Conservation (phyloP, 92 coral and sea anemone species). For the Siderastrea siderea region DNA sequence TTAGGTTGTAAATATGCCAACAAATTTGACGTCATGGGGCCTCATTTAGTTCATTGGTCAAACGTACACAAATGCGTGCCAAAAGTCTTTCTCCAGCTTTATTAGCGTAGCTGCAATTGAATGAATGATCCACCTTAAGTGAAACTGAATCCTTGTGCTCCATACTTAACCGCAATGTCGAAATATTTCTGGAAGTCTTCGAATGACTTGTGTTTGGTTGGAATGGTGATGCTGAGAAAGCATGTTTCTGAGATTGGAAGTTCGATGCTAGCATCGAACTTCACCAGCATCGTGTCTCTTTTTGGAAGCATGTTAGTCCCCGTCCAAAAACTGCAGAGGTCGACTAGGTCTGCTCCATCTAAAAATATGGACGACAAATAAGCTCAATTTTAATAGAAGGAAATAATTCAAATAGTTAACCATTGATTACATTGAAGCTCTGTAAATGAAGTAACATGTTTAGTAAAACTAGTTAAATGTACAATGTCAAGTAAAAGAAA, state of each 20-base stretch:
- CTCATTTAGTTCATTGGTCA: too few relatives aligned
- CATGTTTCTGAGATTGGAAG: slow-evolving; percentile 45
- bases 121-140: slow-evolving; percentile 29
- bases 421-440: background rate
- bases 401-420: background rate
- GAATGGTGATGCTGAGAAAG: slow-evolving; percentile 26
- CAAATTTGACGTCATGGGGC: too few relatives aligned
- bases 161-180: slow-evolving; percentile 59
- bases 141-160: slow-evolving; percentile 52
- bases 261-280: slow-evolving; percentile 39
- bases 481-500: too few relatives aligned
- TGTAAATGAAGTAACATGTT: background rate
- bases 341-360: slow-evolving; percentile 45
- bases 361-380: background rate
- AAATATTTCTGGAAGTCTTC: slow-evolving; percentile 29
- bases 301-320: slow-evolving; percentile 55
- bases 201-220: slow-evolving; percentile 30
- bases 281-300: slow-evolving; percentile 33
- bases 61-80: too few relatives aligned
- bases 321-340: slow-evolving; percentile 66
- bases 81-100: too few relatives aligned
- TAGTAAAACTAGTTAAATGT: too few relatives aligned
- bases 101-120: slow-evolving; percentile 1
- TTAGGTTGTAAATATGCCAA: too few relatives aligned
- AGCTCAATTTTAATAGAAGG: background rate